A percentile compares a stretch with the other conserved stretches of the same genome.
Conservation (phyloP, 2,888 invertebrate species). For the Gibbula magus region DNA sequence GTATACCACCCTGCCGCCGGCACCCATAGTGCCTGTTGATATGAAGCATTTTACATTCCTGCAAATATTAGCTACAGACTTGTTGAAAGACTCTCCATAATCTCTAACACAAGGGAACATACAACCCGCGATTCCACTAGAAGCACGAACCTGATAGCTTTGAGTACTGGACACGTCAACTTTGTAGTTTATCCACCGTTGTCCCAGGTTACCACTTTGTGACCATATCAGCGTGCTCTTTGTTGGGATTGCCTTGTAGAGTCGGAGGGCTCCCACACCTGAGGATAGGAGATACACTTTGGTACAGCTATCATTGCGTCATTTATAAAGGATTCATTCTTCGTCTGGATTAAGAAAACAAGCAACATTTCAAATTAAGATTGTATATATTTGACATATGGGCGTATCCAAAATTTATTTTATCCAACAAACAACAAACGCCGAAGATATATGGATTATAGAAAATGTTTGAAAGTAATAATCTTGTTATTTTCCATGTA, state of each 20-base stretch:
- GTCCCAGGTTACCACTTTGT: slow-evolving; percentile 62
- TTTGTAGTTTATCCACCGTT: slow-evolving; percentile 59
- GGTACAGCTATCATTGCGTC: too few species aligned
- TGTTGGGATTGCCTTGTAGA: slow-evolving; percentile 53
- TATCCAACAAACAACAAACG: too few species aligned
- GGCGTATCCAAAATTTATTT: too few species aligned
- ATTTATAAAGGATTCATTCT: too few species aligned
- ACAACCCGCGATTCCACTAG: not conserved
- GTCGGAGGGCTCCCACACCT: slow-evolving; percentile 62
- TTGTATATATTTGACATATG: too few species aligned
- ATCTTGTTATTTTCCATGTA: too few species aligned
- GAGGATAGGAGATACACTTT: not conserved
- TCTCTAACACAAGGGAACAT: not conserved
- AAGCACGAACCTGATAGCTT: slow-evolving; percentile 49
- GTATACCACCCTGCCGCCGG: too few species aligned
- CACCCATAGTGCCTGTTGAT: not conserved
- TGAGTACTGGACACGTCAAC: slow-evolving; percentile 52
- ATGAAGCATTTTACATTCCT: not conserved
- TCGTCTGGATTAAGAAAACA: too few species aligned
- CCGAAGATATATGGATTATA: too few species aligned
- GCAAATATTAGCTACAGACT: not conserved
- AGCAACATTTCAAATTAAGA: too few species aligned
- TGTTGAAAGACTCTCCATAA: not conserved
- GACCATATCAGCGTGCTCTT: slow-evolving; percentile 51
- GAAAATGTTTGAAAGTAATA: too few species aligned